Evolutionary conservation across 2,797 vertebrate species (phyloP).

Genomic region (Pitangus sulphuratus): DNA sequence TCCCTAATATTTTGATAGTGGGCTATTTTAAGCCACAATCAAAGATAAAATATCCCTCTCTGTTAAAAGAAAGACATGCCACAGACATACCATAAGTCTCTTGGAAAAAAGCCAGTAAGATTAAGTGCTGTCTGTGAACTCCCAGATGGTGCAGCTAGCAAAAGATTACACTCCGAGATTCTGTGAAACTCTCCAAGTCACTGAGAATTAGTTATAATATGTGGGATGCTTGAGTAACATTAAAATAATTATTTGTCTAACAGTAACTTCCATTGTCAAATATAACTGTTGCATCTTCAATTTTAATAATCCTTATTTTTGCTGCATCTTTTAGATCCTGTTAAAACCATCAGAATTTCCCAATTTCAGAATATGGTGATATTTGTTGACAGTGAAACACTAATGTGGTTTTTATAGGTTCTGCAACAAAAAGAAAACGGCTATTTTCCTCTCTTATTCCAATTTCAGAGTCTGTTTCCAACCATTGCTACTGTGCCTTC

Average conservation of each 20-base stretch:
- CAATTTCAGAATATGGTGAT: not conserved
- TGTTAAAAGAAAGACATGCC: not conserved
- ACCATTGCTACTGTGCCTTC: not conserved
- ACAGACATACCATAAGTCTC: not conserved
- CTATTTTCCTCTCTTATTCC: conserved; percentile 16
- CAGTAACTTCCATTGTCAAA: not conserved
- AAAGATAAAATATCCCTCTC: not conserved
- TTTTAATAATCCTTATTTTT: not conserved
- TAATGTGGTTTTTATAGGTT: not conserved
- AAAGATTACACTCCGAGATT: conserved; percentile 12
- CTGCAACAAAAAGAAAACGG: not conserved
- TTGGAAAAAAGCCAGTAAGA: conserved; percentile 40
- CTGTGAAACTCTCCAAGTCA: not conserved
- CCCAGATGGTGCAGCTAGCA: conserved; percentile 44
- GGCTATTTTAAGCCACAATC: conserved; percentile 2
- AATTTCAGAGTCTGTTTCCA: conserved; percentile 11
- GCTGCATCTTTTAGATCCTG: not conserved
- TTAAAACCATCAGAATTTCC: not conserved
- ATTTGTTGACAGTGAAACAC: not conserved
- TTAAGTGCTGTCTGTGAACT: conserved; percentile 22
- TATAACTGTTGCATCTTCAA: not conserved
- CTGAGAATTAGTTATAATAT: not conserved
- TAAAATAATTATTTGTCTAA: conserved; percentile 24
- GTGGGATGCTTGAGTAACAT: not conserved
- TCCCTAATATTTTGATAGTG: not conserved